phyloP scores from a whole-genome alignment of 2,888 invertebrate species.

The Eugnorisma glareosa region DNA sequence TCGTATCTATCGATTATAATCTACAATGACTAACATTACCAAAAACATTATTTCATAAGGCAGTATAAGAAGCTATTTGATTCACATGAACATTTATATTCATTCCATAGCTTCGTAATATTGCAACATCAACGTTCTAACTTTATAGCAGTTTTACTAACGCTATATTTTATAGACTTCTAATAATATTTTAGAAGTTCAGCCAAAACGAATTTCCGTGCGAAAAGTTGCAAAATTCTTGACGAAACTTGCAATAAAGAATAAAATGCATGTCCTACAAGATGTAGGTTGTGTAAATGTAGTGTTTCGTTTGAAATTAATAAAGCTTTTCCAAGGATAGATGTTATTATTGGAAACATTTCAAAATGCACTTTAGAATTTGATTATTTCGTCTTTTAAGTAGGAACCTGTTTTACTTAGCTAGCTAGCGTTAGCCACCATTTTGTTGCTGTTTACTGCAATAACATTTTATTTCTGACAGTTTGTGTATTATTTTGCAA shows the following conservation, averaged over 20 bases:
- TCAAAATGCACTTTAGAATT: not conserved
- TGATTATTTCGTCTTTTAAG: not conserved
- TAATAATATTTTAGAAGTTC: conserved; percentile 63
- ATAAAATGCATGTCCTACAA: conserved; percentile 13
- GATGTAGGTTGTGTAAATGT: not conserved
- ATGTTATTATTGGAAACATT: not conserved
- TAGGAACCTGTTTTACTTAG: not conserved
- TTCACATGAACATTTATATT: not conserved
- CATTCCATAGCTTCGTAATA: conserved; percentile 14
- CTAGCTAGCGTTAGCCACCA: not conserved
- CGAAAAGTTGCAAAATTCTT: conserved; percentile 40
- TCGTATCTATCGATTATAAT: not conserved
- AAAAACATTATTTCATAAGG: not conserved
- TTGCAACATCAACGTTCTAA: conserved; percentile 36
- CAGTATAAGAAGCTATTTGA: not conserved
- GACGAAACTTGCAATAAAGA: conserved; percentile 45
- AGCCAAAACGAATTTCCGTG: conserved; percentile 60
- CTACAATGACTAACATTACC: not conserved
- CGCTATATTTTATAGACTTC: conserved; percentile 51
- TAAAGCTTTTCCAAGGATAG: conserved; percentile 12
- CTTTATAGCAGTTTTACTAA: conserved; percentile 47
- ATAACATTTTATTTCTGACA: not conserved
- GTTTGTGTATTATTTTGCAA: not conserved
- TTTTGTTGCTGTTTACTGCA: not conserved
- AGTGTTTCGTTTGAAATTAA: conserved; percentile 3